Percentiles rank a stretch among this genome's conserved stretches.
Conservation (phyloP, 2,888 invertebrate species). For the Drosophila siamana region DNA sequence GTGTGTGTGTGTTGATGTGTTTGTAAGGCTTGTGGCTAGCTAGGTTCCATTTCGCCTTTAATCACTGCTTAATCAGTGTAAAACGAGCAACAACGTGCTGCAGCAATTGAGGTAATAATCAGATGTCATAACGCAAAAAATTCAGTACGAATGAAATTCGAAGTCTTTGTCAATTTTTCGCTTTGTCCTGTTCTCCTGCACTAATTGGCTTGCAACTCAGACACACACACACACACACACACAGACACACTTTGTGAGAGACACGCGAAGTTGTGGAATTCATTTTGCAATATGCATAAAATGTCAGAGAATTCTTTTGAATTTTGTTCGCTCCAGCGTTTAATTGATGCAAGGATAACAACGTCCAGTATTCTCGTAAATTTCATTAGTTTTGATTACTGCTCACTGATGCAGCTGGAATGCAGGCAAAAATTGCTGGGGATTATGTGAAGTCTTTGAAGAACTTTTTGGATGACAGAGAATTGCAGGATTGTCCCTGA, state of each 20-base stretch:
- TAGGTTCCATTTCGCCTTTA: conserved; percentile 11
- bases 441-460: not conserved
- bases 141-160: too few relatives aligned
- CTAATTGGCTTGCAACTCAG: conserved; percentile 20
- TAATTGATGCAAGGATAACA: conserved; percentile 7
- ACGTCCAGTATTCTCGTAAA: not conserved
- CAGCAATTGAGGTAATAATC: conserved; percentile 20
- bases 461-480: not conserved
- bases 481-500: too few relatives aligned
- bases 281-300: conserved; percentile 5
- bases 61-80: conserved; percentile 17
- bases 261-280: not conserved
- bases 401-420: not conserved
- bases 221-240: not conserved
- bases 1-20: conserved; percentile 4
- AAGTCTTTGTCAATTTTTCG: not conserved
- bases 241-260: too few relatives aligned
- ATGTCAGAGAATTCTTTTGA: not conserved
- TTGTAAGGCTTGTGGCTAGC: conserved; percentile 8
- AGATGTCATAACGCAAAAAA: conserved; percentile 19
- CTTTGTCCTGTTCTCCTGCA: conserved; percentile 1
- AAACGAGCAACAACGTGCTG: too few relatives aligned
- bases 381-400: conserved; percentile 7
- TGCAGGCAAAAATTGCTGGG: not conserved
- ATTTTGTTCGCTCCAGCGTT: not conserved